Evolutionary conservation across 2,797 vertebrate genomes (phyloP).

Genomic region (Coluber constrictor): DNA sequence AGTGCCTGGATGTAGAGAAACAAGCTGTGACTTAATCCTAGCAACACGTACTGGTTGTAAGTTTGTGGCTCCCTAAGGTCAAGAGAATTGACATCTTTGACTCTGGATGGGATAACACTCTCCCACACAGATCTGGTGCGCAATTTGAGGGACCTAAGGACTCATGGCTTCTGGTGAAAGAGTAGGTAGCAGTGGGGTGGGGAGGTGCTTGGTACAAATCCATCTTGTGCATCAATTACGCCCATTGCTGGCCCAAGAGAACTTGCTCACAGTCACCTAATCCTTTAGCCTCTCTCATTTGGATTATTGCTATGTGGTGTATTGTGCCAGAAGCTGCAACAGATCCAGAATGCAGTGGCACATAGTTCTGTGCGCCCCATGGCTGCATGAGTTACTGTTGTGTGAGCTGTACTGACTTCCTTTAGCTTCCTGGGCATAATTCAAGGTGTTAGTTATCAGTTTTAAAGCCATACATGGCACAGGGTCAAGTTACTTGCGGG

Average conservation of each 20-base stretch:
- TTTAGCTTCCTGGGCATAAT: not conserved
- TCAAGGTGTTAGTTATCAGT: not conserved
- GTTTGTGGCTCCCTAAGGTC: not conserved
- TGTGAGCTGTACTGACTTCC: not conserved
- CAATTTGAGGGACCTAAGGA: not conserved
- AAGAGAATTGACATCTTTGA: not conserved
- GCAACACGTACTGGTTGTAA: not conserved
- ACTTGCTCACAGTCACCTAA: not conserved
- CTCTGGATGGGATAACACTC: not conserved
- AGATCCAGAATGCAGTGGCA: not conserved
- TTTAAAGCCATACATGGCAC: not conserved
- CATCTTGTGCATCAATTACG: not conserved
- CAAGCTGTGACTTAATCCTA: not conserved
- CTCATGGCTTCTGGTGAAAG: not conserved
- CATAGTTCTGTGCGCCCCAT: not conserved
- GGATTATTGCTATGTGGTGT: not conserved
- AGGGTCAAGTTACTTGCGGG: not conserved
- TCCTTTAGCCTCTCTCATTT: not conserved
- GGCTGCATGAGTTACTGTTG: not conserved
- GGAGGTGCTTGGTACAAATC: not conserved
- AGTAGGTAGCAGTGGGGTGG: not conserved
- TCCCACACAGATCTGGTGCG: not conserved
- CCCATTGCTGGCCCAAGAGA: not conserved
- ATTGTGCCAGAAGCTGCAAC: not conserved
- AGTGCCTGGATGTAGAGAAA: not conserved